Conservation (phyloP, 2,113 vertebrate genomes). For the Takifugu flavidus region DNA sequence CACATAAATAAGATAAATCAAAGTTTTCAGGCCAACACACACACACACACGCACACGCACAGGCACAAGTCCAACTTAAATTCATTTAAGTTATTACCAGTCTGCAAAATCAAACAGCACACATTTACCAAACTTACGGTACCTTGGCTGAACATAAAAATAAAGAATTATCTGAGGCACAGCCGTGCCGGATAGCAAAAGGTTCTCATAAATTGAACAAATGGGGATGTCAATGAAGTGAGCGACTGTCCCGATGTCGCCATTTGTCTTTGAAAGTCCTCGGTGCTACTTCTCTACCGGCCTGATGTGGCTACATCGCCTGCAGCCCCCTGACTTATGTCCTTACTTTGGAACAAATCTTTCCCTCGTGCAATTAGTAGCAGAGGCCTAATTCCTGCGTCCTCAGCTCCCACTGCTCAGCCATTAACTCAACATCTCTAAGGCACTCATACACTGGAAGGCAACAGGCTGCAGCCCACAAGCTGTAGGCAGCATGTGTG, state of each 20-base stretch:
- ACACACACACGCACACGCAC: too few relatives aligned
- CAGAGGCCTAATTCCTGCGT: slow-evolving; percentile 53
- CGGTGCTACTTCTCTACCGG: not conserved
- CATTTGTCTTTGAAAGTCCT: slow-evolving; percentile 26
- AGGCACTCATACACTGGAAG: slow-evolving; percentile 21
- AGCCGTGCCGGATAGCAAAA: not conserved
- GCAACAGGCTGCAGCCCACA: slow-evolving; percentile 31
- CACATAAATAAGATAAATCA: not conserved
- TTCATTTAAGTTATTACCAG: not conserved
- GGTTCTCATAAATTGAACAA: not conserved
- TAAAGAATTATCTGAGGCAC: not conserved
- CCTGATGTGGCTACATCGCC: slow-evolving; percentile 3
- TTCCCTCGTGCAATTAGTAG: slow-evolving; percentile 46
- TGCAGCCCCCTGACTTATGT: slow-evolving; percentile 29
- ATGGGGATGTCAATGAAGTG: slow-evolving; percentile 9
- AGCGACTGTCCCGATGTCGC: slow-evolving; percentile 6
- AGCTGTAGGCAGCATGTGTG: slow-evolving; percentile 43
- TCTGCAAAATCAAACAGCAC: not conserved
- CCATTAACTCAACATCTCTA: slow-evolving; percentile 43
- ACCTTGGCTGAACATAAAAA: not conserved
- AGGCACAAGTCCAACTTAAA: not conserved
- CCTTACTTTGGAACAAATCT: slow-evolving; percentile 45
- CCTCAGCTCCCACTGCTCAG: slow-evolving; percentile 42
- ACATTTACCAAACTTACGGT: not conserved
- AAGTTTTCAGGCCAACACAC: too few relatives aligned